phyloP scores from a whole-genome alignment of 1,140 invertebrate species.

The Gryon sp. region DNA sequence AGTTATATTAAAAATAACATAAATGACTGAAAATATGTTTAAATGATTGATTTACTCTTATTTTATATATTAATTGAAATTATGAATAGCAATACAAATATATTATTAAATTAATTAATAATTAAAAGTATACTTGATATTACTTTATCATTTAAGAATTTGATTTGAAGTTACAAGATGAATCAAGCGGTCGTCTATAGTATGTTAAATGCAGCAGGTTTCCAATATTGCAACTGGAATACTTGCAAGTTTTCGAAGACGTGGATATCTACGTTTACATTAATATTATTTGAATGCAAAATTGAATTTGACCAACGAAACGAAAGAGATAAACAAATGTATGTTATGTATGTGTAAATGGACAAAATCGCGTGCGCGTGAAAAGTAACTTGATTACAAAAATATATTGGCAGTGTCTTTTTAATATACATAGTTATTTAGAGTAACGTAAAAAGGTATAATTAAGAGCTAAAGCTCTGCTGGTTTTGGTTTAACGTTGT shows the following conservation, averaged over 20 bases:
- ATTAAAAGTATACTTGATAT: too few relatives aligned
- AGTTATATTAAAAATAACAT: too few relatives aligned
- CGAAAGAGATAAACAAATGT: too few relatives aligned
- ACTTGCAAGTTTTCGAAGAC: conserved; percentile 36
- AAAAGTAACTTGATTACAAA: conserved; percentile 36
- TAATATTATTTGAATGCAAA: too few relatives aligned
- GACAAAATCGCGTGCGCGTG: too few relatives aligned
- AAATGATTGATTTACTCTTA: too few relatives aligned
- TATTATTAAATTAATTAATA: too few relatives aligned
- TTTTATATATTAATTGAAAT: too few relatives aligned
- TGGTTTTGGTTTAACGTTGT: conserved; percentile 9
- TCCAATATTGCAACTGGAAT: conserved; percentile 41
- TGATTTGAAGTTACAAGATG: background rate
- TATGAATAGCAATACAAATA: too few relatives aligned
- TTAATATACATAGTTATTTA: conserved; percentile 11
- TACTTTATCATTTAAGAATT: background rate
- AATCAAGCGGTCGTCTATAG: background rate
- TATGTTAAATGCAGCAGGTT: conserved; percentile 39
- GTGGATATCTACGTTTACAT: conserved; percentile 26
- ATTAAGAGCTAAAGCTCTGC: conserved; percentile 1
- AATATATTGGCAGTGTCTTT: conserved; percentile 56
- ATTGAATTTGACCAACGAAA: too few relatives aligned
- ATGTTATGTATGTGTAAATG: too few relatives aligned
- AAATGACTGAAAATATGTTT: too few relatives aligned
- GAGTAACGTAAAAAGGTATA: conserved; percentile 29